Base-by-base conservation (phyloP, 2,888 invertebrate species). In the Cordilura impudica region DNA sequence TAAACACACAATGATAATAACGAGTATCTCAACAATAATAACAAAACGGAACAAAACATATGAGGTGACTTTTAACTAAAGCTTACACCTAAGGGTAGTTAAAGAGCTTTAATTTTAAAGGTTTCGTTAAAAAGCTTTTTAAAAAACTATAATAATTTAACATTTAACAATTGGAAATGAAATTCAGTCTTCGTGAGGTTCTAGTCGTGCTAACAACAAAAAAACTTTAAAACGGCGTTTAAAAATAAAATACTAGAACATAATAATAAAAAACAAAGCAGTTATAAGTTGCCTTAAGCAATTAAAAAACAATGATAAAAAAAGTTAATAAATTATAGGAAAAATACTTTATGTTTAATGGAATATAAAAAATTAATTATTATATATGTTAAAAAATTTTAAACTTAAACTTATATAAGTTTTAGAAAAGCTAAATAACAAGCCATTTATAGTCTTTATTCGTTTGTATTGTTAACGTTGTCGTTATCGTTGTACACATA, bases 171-270 rank as follows among this genome's bases (percentile, higher is more conserved):
- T 10, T 21, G 29, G 29, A 67, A 67, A 45, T 60, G 45, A 73
- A 81, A 54, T 67, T 81, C 66, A 83, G 83, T 83, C 82, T 81
- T 83, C 83, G 82, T 82, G 81, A 83, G 83, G 79, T 81, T 81
- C 81, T 81, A 75, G 81, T 56, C 79, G 82, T 81, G 71, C 80
- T 78, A 81, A 82, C 82, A 81, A 78, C 82, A 78, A 60, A 10
- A 23, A 43, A 56, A 14, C n/a, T 26, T 23, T 51, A 69, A 69
- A 61, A 53, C 29, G 21, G 63, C 56, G n/a, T 49, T 54, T 45
- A 35, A 19, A 21, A 21, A 7, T 47, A 39, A 21, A 67, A 35
- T 21, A 51, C 6, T 61, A 39, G 43, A 43, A 47, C 35, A n/a
- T 39, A 4, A 2, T 23, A 2, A 45, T n/a, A n/a, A 2, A 39